These are phyloP conservation scores for Orthosia incerta DNA, from an alignment of 2,888 invertebrate species.

Conservation along the genomic window DNA sequence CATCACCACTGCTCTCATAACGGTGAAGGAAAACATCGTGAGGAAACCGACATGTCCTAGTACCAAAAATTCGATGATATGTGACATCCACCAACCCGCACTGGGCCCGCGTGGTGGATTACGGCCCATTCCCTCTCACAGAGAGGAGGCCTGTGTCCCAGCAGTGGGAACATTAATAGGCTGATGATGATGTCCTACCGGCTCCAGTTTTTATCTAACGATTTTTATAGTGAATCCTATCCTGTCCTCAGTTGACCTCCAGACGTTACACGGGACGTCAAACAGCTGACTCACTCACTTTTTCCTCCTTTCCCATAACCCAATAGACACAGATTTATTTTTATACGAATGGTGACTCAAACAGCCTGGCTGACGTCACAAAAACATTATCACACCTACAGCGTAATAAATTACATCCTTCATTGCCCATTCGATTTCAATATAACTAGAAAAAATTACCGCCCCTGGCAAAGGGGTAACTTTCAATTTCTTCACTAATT, in stretches of 20 bases:
- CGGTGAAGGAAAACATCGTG: too few relatives aligned
- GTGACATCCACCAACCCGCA: too few relatives aligned
- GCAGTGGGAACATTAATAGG: too few relatives aligned
- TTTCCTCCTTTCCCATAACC: conserved; percentile 27
- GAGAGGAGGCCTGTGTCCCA: too few relatives aligned
- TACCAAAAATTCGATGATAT: too few relatives aligned
- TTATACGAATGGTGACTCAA: conserved; percentile 30
- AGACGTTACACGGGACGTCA: conserved; percentile 20
- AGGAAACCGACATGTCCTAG: too few relatives aligned
- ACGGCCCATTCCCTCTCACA: too few relatives aligned
- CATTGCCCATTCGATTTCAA: conserved; percentile 69
- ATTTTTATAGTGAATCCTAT: conserved; percentile 1
- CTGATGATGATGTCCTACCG: neutral
- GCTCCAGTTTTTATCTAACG: neutral
- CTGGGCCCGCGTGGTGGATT: too few relatives aligned
- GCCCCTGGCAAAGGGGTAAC: conserved; percentile 79
- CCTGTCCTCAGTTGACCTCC: conserved; percentile 13
- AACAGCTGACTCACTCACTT: conserved; percentile 52
- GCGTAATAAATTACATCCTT: conserved; percentile 69
- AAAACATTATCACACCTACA: conserved; percentile 63
- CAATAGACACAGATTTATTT: conserved; percentile 43
- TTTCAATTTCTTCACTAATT: conserved; percentile 89
- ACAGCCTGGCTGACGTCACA: conserved; percentile 49
- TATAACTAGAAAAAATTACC: conserved; percentile 64
- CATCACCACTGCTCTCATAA: too few relatives aligned